Conservation (phyloP, 2,888 invertebrate species). For the Cancer borealis region DNA sequence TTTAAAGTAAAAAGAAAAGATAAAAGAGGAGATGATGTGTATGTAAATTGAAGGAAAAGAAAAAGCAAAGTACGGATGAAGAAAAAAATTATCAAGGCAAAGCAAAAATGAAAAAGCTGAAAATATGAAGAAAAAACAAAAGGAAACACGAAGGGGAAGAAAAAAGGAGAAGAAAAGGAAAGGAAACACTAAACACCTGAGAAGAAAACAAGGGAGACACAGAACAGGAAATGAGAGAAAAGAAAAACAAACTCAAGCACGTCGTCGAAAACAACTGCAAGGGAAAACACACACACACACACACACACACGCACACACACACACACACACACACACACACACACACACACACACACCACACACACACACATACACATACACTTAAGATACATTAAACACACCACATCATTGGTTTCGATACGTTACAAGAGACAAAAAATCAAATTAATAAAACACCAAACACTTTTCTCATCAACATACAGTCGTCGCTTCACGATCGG, state of each 20-base stretch:
- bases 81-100: not conserved
- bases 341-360: not conserved
- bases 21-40: not conserved
- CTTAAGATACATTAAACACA: not conserved
- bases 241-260: not conserved
- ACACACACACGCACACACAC: conserved; percentile 18
- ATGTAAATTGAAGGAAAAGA: not conserved
- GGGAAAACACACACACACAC: not conserved
- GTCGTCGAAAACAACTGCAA: not conserved
- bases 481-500: not conserved
- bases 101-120: not conserved
- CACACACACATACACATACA: not conserved
- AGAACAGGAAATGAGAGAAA: not conserved
- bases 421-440: not conserved
- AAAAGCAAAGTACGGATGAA: not conserved
- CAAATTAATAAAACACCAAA: not conserved
- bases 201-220: not conserved
- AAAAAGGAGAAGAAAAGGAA: not conserved
- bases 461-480: not conserved
- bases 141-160: not conserved
- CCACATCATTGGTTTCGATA: not conserved
- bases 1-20: not conserved
- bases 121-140: not conserved
- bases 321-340: conserved; percentile 23
- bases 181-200: conserved; percentile 20